phyloP scores from a whole-genome alignment of 2,113 vertebrate genomes.

The Ameiurus melas region DNA sequence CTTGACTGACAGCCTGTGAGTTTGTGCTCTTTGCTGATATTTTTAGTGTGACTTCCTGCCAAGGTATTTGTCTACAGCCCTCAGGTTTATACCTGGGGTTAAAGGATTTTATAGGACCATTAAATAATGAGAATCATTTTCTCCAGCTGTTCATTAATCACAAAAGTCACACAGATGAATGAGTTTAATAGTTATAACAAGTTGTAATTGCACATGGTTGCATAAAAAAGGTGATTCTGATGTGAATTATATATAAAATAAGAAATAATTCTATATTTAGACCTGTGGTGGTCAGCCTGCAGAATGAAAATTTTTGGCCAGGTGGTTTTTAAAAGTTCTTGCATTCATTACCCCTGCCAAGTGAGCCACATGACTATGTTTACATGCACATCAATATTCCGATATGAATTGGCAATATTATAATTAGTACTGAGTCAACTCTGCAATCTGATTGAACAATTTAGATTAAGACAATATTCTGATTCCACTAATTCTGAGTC shows the following conservation, averaged over 20 bases:
- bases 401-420: no score
- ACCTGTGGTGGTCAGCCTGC: neutral
- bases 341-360: neutral
- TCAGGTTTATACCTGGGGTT: neutral
- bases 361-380: neutral
- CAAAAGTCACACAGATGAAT: neutral
- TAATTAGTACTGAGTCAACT: no score
- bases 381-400: no score
- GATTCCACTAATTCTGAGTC: no score
- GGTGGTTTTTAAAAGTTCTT: neutral
- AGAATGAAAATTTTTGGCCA: neutral
- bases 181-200: neutral
- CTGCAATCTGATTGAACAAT: no score
- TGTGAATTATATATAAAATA: no score
- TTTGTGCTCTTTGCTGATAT: conserved; percentile 16
- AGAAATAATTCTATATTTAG: no score
- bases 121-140: conserved; percentile 17
- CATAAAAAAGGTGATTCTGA: no score
- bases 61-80: conserved; percentile 28
- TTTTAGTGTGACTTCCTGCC: neutral
- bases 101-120: conserved; percentile 22
- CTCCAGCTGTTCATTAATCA: neutral
- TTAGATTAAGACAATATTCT: no score
- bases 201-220: no score
- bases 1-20: conserved; percentile 19